These are phyloP conservation scores for Ataeniobius toweri DNA, from an alignment of 2,797 vertebrate species.

Conservation along the genomic window DNA sequence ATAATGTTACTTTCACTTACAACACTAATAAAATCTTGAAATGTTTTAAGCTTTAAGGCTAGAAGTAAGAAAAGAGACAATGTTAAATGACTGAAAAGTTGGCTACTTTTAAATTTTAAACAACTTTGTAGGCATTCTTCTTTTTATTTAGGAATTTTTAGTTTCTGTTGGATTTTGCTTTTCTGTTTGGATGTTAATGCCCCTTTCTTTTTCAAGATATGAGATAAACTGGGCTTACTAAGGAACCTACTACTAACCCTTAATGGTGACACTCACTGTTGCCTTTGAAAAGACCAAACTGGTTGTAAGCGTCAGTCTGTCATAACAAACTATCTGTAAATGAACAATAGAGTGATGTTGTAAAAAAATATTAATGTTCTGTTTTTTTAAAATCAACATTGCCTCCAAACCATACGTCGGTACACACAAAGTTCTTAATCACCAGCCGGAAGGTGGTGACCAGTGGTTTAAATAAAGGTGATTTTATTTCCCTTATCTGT, in stretches of 20 bases:
- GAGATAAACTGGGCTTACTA: not conserved
- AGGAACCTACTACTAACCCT: not conserved
- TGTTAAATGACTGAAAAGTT: not conserved
- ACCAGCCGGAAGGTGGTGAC: constrained; percentile 10
- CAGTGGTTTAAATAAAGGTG: constrained; percentile 20
- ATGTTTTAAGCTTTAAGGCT: not conserved
- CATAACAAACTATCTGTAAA: not conserved
- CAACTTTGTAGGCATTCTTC: not conserved
- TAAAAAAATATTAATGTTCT: not conserved
- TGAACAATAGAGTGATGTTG: not conserved
- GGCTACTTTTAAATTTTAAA: not conserved
- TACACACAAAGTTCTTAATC: constrained; percentile 19
- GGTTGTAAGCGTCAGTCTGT: not conserved
- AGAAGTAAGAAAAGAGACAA: not conserved
- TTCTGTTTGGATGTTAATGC: not conserved
- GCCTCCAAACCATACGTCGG: not conserved
- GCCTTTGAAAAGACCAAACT: not conserved
- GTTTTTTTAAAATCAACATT: constrained; percentile 5
- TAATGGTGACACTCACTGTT: not conserved
- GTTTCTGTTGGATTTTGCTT: not conserved
- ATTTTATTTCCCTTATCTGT: constrained; percentile 42
- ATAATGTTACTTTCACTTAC: not conserved
- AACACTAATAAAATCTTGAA: not conserved
- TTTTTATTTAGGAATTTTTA: not conserved
- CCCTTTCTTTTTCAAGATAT: not conserved